These are phyloP conservation scores for Ladona fulva DNA, from an alignment of 1,140 invertebrate species.

Conservation along the genomic window DNA sequence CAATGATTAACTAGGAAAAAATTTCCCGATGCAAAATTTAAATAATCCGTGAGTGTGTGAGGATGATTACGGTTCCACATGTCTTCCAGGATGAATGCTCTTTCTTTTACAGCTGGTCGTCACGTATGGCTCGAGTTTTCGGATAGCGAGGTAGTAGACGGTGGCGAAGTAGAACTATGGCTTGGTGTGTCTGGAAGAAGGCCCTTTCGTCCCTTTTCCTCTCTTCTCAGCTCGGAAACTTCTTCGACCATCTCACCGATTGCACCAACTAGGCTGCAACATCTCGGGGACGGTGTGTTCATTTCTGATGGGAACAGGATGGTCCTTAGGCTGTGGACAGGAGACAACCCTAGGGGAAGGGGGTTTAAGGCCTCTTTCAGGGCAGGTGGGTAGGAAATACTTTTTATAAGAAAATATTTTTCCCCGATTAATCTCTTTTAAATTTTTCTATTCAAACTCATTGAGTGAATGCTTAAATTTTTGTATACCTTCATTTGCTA, in stretches of 20 bases:
- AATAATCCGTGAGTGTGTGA: too few relatives aligned
- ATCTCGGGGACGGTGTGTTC: conserved; percentile 36
- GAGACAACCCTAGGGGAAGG: conserved; percentile 42
- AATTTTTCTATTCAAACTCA: too few relatives aligned
- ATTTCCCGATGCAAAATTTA: too few relatives aligned
- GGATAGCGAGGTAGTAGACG: conserved; percentile 32
- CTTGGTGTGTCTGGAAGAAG: conserved; percentile 36
- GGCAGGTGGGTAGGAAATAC: conserved; percentile 35
- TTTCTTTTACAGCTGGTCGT: conserved; percentile 37
- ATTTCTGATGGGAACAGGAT: conserved; percentile 48
- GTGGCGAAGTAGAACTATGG: conserved; percentile 44
- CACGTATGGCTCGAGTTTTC: conserved; percentile 55
- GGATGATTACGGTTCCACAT: background rate
- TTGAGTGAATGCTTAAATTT: too few relatives aligned
- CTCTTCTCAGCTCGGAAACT: conserved; percentile 17
- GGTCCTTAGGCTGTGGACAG: conserved; percentile 45
- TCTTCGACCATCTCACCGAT: conserved; percentile 40
- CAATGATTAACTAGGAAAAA: too few relatives aligned
- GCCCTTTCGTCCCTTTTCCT: conserved; percentile 42
- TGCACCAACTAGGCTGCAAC: conserved; percentile 28
- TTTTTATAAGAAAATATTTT: too few relatives aligned
- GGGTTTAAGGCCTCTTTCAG: conserved; percentile 52
- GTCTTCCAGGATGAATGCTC: background rate
- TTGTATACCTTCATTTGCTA: too few relatives aligned
- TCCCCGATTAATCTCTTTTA: too few relatives aligned